Conservation (phyloP, 2,888 invertebrate genomes). For the Nudaria mundana region DNA sequence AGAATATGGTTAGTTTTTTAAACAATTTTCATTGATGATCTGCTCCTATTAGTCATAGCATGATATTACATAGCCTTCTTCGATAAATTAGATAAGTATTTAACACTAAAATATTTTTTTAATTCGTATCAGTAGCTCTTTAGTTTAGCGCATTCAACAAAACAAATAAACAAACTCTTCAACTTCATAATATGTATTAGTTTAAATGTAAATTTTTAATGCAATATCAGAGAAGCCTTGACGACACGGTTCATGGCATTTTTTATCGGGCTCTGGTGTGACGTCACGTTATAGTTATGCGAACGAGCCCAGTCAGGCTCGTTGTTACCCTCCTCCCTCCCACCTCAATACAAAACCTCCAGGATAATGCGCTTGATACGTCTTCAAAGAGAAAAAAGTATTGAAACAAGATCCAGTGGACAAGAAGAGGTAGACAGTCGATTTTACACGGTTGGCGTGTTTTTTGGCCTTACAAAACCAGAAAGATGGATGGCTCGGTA, state of each 20-base stretch:
- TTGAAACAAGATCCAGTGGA: slow-evolving; percentile 59
- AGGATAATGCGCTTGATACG: slow-evolving; percentile 75
- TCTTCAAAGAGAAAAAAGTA: slow-evolving; percentile 71
- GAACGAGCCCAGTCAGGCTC: slow-evolving; percentile 55
- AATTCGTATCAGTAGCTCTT: too few species aligned
- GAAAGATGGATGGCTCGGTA: slow-evolving; percentile 53
- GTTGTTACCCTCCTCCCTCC: slow-evolving; percentile 25
- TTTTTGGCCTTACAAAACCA: slow-evolving; percentile 56
- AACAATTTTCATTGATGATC: too few species aligned
- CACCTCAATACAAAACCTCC: slow-evolving; percentile 59
- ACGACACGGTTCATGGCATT: slow-evolving; percentile 70
- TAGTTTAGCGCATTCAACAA: too few species aligned
- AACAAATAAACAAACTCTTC: too few species aligned
- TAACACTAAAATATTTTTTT: too few species aligned
- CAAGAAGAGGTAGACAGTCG: slow-evolving; percentile 61
- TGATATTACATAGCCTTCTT: too few species aligned
- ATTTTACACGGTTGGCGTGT: slow-evolving; percentile 65
- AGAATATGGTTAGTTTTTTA: too few species aligned
- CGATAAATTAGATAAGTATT: too few species aligned
- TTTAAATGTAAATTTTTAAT: too few species aligned
- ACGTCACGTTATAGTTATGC: slow-evolving; percentile 74
- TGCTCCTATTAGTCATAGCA: too few species aligned
- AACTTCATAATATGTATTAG: too few species aligned
- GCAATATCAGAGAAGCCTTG: slow-evolving; percentile 69
- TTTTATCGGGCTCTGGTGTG: slow-evolving; percentile 65